Evolutionary conservation across 2,888 invertebrate genomes (phyloP).

Genomic region (Aspidiotus rigidus): DNA sequence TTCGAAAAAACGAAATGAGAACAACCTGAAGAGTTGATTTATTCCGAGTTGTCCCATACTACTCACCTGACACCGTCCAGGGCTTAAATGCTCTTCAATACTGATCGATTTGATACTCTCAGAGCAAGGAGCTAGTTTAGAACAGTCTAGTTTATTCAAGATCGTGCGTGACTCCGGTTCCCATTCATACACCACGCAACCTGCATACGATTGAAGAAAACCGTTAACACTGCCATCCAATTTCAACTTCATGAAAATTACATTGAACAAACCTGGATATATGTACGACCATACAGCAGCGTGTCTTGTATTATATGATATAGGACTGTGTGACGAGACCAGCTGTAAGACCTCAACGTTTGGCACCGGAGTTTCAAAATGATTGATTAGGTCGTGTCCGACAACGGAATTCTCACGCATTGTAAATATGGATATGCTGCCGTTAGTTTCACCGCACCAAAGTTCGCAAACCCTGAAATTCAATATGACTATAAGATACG

Average conservation of each 20-base stretch:
- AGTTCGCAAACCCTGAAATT: slow-evolving; percentile 51
- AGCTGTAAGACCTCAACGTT: slow-evolving; percentile 62
- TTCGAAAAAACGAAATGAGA: no score
- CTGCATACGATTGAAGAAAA: slow-evolving; percentile 42
- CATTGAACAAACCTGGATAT: slow-evolving; percentile 55
- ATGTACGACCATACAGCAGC: slow-evolving; percentile 64
- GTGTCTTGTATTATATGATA: slow-evolving; percentile 35
- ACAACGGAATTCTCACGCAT: slow-evolving; percentile 62
- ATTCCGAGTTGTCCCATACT: not conserved
- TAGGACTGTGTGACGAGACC: slow-evolving; percentile 46
- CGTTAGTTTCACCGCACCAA: slow-evolving; percentile 81
- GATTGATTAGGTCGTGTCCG: slow-evolving; percentile 60
- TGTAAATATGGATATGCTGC: slow-evolving; percentile 67
- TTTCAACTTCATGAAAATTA: not conserved
- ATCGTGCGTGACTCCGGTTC: slow-evolving; percentile 57
- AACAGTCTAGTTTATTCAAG: slow-evolving; percentile 75
- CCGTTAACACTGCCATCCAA: not conserved
- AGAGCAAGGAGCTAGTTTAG: slow-evolving; percentile 81
- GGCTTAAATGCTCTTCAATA: slow-evolving; percentile 74
- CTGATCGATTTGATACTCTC: slow-evolving; percentile 85
- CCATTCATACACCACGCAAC: slow-evolving; percentile 84
- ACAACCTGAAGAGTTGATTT: not conserved
- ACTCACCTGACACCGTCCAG: slow-evolving; percentile 61
- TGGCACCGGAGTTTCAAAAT: slow-evolving; percentile 51
- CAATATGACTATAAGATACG: not conserved